Conservation (phyloP, 2,113 vertebrate genomes). For the Microcebus griseorufus region DNA sequence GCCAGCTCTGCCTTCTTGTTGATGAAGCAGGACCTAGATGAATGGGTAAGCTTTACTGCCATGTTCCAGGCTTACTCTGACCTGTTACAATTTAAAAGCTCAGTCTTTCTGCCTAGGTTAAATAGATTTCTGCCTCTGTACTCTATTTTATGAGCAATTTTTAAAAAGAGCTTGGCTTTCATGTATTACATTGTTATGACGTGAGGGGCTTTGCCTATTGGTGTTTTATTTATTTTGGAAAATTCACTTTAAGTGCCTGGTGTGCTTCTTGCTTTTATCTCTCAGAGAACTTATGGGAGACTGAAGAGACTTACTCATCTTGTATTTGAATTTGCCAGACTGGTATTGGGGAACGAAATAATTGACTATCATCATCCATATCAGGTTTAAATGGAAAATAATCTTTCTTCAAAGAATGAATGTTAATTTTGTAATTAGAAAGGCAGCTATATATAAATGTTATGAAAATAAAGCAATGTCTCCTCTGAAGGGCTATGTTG, state of each 20-base stretch:
- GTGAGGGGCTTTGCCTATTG: background rate
- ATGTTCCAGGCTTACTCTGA: background rate
- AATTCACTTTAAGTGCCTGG: slow-evolving; percentile 3
- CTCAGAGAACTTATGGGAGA: background rate
- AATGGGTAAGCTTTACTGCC: background rate
- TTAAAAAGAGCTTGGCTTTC: background rate
- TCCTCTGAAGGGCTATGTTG: background rate
- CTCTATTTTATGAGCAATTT: background rate
- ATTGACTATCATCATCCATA: background rate
- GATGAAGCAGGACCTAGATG: background rate
- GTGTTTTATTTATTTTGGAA: slow-evolving; percentile 58
- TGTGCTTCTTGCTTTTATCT: slow-evolving; percentile 65
- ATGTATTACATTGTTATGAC: background rate
- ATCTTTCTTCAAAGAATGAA: background rate
- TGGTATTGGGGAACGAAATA: slow-evolving; percentile 60
- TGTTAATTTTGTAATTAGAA: slow-evolving; percentile 2
- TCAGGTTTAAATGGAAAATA: slow-evolving; percentile 66
- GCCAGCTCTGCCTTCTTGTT: background rate
- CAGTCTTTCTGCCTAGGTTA: background rate
- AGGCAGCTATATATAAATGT: background rate
- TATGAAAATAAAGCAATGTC: background rate
- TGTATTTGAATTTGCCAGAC: slow-evolving; percentile 59
- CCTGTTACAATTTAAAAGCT: background rate
- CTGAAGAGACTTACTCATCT: slow-evolving; percentile 61
- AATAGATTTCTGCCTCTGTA: background rate